phyloP scores from a whole-genome alignment of 2,113 vertebrate genomes.

The Tauraco erythrolophus region DNA sequence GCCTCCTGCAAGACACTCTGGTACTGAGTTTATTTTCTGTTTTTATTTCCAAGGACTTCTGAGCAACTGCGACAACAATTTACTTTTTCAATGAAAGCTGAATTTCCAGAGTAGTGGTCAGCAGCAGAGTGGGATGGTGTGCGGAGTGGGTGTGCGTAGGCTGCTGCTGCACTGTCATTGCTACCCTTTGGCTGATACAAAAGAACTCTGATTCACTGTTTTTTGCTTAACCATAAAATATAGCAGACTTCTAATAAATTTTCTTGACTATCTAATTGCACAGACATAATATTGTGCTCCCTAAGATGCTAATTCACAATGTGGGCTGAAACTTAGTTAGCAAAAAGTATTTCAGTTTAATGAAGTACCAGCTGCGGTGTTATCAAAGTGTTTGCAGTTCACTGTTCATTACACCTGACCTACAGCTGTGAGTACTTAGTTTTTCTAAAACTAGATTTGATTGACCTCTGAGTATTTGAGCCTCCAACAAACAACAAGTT shows the following conservation, averaged over 20 bases:
- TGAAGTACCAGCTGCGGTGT: not conserved
- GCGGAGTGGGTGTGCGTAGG: not conserved
- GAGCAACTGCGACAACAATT: not conserved
- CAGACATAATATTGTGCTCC: not conserved
- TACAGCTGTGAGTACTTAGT: not conserved
- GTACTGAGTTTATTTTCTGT: not conserved
- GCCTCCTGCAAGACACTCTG: not conserved
- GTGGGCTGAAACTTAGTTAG: not conserved
- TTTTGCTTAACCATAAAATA: not conserved
- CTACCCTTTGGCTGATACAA: not conserved
- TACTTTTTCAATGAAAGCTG: not conserved
- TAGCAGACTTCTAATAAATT: not conserved
- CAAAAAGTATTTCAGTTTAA: not conserved
- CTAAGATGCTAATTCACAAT: not conserved
- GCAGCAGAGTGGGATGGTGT: not conserved
- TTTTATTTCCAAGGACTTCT: not conserved
- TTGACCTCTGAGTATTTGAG: not conserved
- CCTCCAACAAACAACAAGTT: accelerated
- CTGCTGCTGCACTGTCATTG: not conserved
- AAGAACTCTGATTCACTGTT: not conserved
- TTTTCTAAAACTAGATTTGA: not conserved
- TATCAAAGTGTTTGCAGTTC: not conserved
- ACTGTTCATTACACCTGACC: not conserved
- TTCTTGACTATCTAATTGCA: not conserved
- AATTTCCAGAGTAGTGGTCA: not conserved